Conservation (phyloP, 2,888 invertebrate genomes). For the Epinotia demarniana region DNA sequence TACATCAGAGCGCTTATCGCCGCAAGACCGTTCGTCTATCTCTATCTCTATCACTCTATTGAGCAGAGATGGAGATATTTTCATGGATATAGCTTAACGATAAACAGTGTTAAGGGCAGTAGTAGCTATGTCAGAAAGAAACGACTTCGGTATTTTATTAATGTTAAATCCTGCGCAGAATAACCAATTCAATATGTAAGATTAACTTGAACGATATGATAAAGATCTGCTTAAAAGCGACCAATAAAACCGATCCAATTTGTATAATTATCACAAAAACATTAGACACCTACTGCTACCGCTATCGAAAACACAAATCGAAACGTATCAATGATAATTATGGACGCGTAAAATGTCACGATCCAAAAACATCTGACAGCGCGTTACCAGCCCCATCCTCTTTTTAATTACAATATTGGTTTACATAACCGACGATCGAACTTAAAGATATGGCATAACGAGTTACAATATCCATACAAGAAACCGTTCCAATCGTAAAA, state of each 20-base stretch:
- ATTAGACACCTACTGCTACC: not conserved
- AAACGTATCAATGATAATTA: slow-evolving; percentile 9
- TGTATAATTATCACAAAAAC: not conserved
- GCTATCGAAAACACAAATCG: slow-evolving; percentile 4
- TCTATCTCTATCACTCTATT: too few species aligned
- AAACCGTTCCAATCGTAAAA: slow-evolving; percentile 42
- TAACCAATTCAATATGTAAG: too few species aligned
- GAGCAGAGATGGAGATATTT: too few species aligned
- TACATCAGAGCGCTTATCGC: not conserved
- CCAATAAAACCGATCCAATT: too few species aligned
- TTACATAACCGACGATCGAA: slow-evolving; percentile 42
- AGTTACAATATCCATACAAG: slow-evolving; percentile 42
- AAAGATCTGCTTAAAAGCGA: too few species aligned
- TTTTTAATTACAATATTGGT: slow-evolving; percentile 44
- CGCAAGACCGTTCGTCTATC: too few species aligned
- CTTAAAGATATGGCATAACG: slow-evolving; percentile 40
- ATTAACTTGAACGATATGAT: too few species aligned
- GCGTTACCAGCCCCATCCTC: slow-evolving; percentile 32
- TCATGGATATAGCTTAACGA: not conserved
- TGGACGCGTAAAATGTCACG: slow-evolving; percentile 23
- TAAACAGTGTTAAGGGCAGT: too few species aligned
- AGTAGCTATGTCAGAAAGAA: too few species aligned
- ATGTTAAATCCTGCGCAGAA: too few species aligned
- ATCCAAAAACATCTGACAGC: slow-evolving; percentile 29
- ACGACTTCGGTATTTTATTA: too few species aligned